Evolutionary conservation across 2,888 invertebrate genomes (phyloP).

Genomic region (Dione juno): DNA sequence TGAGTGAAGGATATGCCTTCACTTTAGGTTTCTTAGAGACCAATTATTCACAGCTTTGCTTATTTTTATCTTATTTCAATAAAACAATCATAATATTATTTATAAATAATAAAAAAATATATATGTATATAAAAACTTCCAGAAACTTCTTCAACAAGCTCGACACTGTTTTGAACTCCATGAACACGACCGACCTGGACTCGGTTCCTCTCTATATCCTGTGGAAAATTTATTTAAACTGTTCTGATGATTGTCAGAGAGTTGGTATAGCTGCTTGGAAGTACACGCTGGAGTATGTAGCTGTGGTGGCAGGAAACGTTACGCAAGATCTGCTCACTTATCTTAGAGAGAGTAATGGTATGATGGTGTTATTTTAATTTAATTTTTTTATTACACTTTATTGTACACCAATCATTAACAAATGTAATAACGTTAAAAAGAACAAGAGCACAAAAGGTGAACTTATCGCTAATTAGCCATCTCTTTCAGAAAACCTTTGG

Average conservation of each 20-base stretch:
- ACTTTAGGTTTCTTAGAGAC: too few species aligned
- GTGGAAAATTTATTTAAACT: conserved; percentile 63
- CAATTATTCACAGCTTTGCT: too few species aligned
- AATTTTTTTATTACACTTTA: too few species aligned
- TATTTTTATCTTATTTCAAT: too few species aligned
- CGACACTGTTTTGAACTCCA: conserved; percentile 63
- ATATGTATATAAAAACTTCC: conserved; percentile 32
- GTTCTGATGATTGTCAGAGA: conserved; percentile 57
- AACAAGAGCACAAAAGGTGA: too few species aligned
- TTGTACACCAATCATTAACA: too few species aligned
- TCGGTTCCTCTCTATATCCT: conserved; percentile 55
- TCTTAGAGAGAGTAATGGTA: conserved; percentile 72
- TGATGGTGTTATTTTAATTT: conserved; percentile 38
- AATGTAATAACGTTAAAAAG: too few species aligned
- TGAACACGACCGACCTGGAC: conserved; percentile 52
- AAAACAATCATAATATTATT: too few species aligned
- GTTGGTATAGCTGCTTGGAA: conserved; percentile 61
- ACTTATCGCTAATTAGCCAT: too few species aligned
- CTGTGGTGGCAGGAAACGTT: conserved; percentile 60
- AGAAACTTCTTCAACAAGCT: conserved; percentile 68
- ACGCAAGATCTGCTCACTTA: conserved; percentile 66
- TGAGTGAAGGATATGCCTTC: too few species aligned
- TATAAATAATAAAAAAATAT: background rate
- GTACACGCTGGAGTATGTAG: conserved; percentile 61
- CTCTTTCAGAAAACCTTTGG: too few species aligned